phyloP scores from a whole-genome alignment of 1,140 invertebrate species.

The Meloidogyne exigua region DNA sequence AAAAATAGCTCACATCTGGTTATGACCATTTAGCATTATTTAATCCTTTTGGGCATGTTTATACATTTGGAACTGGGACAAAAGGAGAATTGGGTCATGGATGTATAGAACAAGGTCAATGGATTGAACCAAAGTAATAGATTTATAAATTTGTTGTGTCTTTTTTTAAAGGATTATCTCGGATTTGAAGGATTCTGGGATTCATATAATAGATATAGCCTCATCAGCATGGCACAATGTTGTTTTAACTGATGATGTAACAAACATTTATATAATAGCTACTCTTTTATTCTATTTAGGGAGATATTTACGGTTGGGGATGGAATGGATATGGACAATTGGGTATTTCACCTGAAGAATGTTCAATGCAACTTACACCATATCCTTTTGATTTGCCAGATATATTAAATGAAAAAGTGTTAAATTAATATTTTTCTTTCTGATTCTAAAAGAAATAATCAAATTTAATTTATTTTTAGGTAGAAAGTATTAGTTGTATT shows the following conservation, averaged over 20 bases:
- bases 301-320: conserved; percentile 33
- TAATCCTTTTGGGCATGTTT: not conserved
- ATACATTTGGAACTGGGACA: conserved; percentile 14
- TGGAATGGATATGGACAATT: conserved; percentile 31
- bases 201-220: conserved; percentile 7
- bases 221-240: conserved; percentile 8
- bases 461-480: not conserved
- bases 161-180: conserved; percentile 6
- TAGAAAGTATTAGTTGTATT: not conserved
- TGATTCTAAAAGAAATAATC: not conserved
- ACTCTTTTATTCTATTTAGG: conserved; percentile 6
- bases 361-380: conserved; percentile 23
- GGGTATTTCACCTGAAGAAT: conserved; percentile 21
- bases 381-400: conserved; percentile 28
- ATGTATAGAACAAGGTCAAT: conserved; percentile 18
- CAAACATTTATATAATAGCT: not conserved
- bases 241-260: conserved; percentile 18
- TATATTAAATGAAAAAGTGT: conserved; percentile 13
- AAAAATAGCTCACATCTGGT: conserved; percentile 9
- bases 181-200: conserved; percentile 5
- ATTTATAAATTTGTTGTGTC: not conserved
- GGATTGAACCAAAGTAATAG: conserved; percentile 1
- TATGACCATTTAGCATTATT: conserved; percentile 14
- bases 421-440: not conserved
- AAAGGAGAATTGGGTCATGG: conserved; percentile 20